Evolutionary conservation across 2,888 invertebrate species (phyloP).

Genomic region (Phoronis australis): DNA sequence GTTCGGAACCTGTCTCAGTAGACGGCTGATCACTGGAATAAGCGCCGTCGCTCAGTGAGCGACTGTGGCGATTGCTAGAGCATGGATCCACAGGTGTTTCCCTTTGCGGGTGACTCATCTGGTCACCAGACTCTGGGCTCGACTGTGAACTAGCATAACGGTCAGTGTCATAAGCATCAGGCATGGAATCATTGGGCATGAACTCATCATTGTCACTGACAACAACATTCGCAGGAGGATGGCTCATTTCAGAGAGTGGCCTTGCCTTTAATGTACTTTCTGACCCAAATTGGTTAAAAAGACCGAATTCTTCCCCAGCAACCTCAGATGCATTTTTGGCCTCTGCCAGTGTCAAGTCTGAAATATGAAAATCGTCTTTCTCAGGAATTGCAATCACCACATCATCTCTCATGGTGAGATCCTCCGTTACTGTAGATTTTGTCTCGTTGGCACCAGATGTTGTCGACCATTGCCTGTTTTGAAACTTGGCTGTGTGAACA

Average conservation of each 20-base stretch:
- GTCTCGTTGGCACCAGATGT: neutral
- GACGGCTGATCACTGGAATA: neutral
- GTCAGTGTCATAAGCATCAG: slow-evolving; percentile 21
- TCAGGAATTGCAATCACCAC: neutral
- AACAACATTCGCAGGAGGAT: no score
- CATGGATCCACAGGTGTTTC: neutral
- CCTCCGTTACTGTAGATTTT: neutral
- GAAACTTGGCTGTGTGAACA: no score
- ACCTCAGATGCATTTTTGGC: no score
- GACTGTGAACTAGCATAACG: neutral
- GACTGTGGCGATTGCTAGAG: neutral
- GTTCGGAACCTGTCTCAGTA: neutral
- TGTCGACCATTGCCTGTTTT: no score
- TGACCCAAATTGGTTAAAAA: no score
- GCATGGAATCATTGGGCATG: slow-evolving; percentile 14
- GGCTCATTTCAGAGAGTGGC: no score
- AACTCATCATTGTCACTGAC: slow-evolving; percentile 5
- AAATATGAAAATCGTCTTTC: neutral
- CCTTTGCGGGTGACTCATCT: neutral
- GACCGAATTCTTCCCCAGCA: no score
- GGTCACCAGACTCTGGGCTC: neutral
- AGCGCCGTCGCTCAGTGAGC: neutral
- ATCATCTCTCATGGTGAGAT: neutral
- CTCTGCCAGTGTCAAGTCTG: no score
- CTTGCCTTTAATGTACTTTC: no score